phyloP scores from a whole-genome alignment of 2,113 vertebrate species.

The Mastomys coucha region DNA sequence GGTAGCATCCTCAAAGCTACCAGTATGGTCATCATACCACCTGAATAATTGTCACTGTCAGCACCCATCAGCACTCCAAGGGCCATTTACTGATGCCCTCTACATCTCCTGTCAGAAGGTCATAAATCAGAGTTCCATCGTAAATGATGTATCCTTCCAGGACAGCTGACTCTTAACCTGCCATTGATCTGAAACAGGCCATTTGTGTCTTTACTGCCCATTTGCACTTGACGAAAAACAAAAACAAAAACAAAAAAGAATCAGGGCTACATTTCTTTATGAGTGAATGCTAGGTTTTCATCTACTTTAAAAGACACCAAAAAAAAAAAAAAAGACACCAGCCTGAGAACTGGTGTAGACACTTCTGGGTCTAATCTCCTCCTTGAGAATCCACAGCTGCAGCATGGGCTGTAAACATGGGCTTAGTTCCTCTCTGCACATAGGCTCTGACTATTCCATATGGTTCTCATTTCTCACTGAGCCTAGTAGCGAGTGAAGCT shows the following conservation, averaged over 20 bases:
- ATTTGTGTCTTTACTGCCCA: neutral
- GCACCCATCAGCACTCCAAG: neutral
- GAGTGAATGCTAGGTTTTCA: neutral
- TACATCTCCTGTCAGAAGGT: neutral
- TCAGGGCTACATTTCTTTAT: neutral
- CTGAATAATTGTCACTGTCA: neutral
- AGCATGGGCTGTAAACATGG: neutral
- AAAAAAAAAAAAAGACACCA: neutral
- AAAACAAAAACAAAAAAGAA: neutral
- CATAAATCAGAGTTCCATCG: neutral
- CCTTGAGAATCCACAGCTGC: neutral
- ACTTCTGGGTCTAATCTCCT: neutral
- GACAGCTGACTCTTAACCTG: neutral
- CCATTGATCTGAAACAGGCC: neutral
- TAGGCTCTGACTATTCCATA: accelerated
- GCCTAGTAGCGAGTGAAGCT: neutral
- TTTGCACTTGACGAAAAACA: neutral
- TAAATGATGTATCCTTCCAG: neutral
- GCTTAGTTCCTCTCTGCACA: neutral
- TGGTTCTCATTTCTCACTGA: neutral
- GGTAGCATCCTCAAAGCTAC: neutral
- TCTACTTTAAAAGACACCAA: neutral
- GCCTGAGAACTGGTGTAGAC: neutral
- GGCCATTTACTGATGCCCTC: neutral
- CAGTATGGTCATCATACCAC: neutral